Evolutionary conservation across 2,113 vertebrate genomes (phyloP).

Genomic region (Sitta europaea): DNA sequence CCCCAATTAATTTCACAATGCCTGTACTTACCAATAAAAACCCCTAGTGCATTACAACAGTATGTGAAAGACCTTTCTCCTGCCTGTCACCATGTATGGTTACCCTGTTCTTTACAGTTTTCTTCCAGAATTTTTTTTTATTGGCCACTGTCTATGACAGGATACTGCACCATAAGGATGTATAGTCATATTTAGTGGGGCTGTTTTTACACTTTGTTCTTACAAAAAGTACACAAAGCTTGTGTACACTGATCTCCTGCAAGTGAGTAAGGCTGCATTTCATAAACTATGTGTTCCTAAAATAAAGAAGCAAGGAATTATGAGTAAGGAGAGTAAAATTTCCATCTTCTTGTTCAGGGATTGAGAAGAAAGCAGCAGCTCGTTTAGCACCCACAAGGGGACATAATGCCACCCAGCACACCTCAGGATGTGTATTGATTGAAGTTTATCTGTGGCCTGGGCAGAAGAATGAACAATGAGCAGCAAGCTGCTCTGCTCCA

Average conservation of each 20-base stretch:
- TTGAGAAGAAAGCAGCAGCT: background rate
- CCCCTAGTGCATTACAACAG: background rate
- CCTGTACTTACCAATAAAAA: background rate
- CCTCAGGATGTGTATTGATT: background rate
- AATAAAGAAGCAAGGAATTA: background rate
- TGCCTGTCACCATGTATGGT: background rate
- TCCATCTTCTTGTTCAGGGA: background rate
- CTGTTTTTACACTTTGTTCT: background rate
- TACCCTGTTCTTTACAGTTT: background rate
- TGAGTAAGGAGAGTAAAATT: background rate
- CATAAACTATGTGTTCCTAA: background rate
- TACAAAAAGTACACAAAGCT: background rate
- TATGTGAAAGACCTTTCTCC: background rate
- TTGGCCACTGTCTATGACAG: background rate
- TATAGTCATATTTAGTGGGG: background rate
- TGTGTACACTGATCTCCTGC: background rate
- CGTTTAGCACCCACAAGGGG: background rate
- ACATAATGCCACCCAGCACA: background rate
- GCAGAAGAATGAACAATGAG: background rate
- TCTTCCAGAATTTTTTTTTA: background rate
- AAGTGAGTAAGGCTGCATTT: background rate
- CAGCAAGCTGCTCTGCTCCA: background rate
- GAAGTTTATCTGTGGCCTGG: background rate
- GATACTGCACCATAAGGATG: background rate
- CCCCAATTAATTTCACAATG: background rate